Evolutionary conservation across 1,140 invertebrate genomes (phyloP).

Genomic region (Mycetomoellerius zeteki): DNA sequence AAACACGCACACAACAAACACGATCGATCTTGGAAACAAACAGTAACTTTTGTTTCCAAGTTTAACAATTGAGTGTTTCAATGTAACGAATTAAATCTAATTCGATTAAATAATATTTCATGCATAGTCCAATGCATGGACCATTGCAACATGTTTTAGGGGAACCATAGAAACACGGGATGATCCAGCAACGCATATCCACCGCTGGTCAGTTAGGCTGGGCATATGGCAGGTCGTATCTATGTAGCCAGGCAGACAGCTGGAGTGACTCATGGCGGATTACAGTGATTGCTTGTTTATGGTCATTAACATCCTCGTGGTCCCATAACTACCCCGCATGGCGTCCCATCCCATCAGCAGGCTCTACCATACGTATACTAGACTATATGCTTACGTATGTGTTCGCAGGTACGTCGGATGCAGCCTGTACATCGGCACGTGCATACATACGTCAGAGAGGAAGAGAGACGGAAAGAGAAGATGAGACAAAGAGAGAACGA

Average conservation of each 20-base stretch:
- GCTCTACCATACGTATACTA: constrained; percentile 66
- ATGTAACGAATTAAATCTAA: neutral
- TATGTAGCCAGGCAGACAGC: constrained; percentile 82
- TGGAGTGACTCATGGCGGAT: constrained; percentile 86
- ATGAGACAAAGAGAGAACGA: neutral
- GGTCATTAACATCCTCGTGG: constrained; percentile 86
- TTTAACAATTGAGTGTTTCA: neutral
- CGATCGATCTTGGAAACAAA: no score
- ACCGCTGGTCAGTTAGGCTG: constrained; percentile 75
- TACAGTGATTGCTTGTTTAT: constrained; percentile 86
- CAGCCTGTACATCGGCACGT: constrained; percentile 54
- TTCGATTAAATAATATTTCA: constrained; percentile 9
- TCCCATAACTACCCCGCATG: constrained; percentile 84
- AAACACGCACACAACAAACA: no score
- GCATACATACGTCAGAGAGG: constrained; percentile 12
- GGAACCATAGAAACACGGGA: constrained; percentile 53
- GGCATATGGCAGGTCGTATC: constrained; percentile 84
- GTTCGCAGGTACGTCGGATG: constrained; percentile 49
- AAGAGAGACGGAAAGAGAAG: neutral
- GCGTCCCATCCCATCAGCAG: constrained; percentile 81
- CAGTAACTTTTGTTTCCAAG: neutral
- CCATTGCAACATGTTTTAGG: constrained; percentile 24
- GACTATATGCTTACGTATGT: constrained; percentile 53
- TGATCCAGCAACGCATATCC: constrained; percentile 74
- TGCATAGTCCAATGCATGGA: neutral